Conservation (phyloP, 2,113 vertebrate species). For the Macroglossus sobrinus region DNA sequence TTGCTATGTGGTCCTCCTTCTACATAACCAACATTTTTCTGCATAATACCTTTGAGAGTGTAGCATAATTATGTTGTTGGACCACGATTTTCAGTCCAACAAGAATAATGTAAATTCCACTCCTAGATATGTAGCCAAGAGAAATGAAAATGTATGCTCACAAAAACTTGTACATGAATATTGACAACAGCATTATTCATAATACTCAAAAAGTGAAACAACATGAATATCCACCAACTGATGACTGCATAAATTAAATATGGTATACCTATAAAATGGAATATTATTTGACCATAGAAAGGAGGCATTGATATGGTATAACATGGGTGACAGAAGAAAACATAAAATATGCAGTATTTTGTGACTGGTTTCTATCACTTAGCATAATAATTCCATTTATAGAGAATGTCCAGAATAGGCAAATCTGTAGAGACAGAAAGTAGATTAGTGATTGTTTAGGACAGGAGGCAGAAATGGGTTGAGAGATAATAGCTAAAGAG, state of each 20-base stretch:
- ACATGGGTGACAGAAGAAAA: neutral
- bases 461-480: neutral
- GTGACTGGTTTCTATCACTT: neutral
- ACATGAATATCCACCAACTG: neutral
- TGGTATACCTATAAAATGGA: neutral
- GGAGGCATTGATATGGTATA: neutral
- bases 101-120: neutral
- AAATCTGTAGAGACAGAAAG: neutral
- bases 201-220: neutral
- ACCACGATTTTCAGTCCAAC: neutral
- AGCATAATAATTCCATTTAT: neutral
- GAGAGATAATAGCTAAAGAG: neutral
- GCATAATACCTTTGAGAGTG: neutral
- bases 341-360: neutral
- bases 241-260: neutral
- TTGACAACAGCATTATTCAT: neutral
- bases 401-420: constrained; percentile 7
- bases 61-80: neutral
- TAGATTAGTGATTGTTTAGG: neutral
- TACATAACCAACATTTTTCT: neutral
- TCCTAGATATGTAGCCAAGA: neutral
- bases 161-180: neutral
- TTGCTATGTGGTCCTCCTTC: neutral
- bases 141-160: neutral
- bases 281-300: neutral